Evolutionary conservation across 2,113 vertebrate species (phyloP).

Genomic region (Hydrolagus affinis): DNA sequence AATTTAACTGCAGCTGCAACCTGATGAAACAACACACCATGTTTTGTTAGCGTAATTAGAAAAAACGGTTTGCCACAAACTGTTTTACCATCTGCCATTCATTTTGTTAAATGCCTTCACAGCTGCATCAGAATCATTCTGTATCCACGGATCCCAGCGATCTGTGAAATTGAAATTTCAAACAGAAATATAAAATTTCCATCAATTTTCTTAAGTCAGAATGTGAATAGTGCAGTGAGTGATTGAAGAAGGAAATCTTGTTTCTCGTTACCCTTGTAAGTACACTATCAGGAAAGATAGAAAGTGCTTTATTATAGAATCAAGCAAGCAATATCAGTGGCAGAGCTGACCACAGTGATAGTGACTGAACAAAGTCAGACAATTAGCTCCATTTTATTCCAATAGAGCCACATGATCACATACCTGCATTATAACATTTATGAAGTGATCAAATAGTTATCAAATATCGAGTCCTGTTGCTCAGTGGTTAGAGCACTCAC

Average conservation of each 20-base stretch:
- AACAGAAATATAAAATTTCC: slow-evolving; percentile 66
- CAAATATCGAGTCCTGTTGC: no score
- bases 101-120: slow-evolving; percentile 59
- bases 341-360: background rate
- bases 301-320: background rate
- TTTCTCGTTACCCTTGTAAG: slow-evolving; percentile 1
- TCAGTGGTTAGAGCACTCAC: no score
- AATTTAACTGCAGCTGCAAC: slow-evolving; percentile 26
- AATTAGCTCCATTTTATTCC: background rate
- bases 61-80: slow-evolving; percentile 55
- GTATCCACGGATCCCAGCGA: slow-evolving; percentile 60
- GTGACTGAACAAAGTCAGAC: background rate
- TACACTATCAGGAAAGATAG: background rate
- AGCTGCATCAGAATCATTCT: slow-evolving; percentile 62
- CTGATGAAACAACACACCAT: slow-evolving; percentile 52
- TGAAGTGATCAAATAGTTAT: no score
- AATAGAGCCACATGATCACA: background rate
- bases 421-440: no score
- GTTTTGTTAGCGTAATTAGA: slow-evolving; percentile 67
- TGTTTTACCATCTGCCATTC: slow-evolving; percentile 60
- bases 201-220: slow-evolving; percentile 37
- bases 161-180: slow-evolving; percentile 72
- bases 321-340: background rate
- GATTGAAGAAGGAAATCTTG: background rate
- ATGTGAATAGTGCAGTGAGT: background rate